Evolutionary conservation across 2,888 invertebrate genomes (phyloP).

Genomic region (Ecliptopera silaceata): DNA sequence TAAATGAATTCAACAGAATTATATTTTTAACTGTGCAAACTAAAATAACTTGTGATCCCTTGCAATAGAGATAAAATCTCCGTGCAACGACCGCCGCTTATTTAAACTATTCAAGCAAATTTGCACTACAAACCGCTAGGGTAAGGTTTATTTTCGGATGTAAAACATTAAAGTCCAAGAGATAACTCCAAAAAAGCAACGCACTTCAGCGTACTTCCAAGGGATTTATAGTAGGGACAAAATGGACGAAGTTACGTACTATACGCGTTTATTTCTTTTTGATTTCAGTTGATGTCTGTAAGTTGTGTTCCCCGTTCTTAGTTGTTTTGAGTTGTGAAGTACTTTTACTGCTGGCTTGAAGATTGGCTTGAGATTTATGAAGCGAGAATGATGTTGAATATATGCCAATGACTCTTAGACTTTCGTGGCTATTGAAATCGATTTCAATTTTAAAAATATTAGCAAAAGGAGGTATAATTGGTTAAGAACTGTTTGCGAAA

Average conservation of each 20-base stretch:
- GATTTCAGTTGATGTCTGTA: conserved; percentile 31
- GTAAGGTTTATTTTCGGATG: conserved; percentile 5
- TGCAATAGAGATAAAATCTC: conserved; percentile 21
- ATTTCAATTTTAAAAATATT: conserved; percentile 6
- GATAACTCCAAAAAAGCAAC: conserved; percentile 25
- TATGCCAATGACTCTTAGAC: conserved; percentile 5
- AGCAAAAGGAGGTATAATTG: background rate
- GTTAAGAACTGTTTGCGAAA: no score
- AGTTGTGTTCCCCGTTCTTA: conserved; percentile 16
- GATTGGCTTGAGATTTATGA: conserved; percentile 4
- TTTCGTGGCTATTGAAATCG: background rate
- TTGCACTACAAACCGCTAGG: background rate
- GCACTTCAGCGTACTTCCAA: conserved; percentile 27
- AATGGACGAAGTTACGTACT: conserved; percentile 44
- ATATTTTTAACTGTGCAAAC: conserved; percentile 17
- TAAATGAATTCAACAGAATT: conserved; percentile 4
- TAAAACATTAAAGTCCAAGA: conserved; percentile 7
- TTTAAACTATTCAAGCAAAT: conserved; percentile 10
- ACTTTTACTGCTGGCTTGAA: conserved; percentile 27
- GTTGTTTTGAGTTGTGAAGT: conserved; percentile 22
- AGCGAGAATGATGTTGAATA: conserved; percentile 5
- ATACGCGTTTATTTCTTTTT: conserved; percentile 38
- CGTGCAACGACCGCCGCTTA: conserved; percentile 9
- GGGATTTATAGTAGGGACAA: conserved; percentile 43
- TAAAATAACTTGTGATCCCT: conserved; percentile 10